Evolutionary conservation across 2,888 invertebrate genomes (phyloP), one percentile per base, ranked within the genome.

Genomic region (Dryadula phaetusa): DNA sequence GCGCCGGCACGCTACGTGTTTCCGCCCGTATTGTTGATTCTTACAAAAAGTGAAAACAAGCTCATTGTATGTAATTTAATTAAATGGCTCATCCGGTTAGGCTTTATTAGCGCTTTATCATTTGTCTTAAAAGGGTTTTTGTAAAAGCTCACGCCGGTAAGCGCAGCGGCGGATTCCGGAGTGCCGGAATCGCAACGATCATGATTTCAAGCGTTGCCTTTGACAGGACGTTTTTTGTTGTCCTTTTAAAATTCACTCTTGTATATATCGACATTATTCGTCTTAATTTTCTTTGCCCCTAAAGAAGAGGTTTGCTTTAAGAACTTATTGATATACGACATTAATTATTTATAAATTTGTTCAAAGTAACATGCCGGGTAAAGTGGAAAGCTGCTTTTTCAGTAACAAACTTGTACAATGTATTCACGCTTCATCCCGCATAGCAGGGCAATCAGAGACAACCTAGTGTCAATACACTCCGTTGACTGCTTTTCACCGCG

Each of bases 1-100:
- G 62, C 65, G 65, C 69, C 72, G 73, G 32, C 66, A 73, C 70
- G 73, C 65, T 47, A 69, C 69, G 67, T 56, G 60, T 66, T 70
- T 73, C 73, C 73, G 73, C 25, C 42, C 49, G 34, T 20, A 46
- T 65, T 53, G 70, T 47, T 28, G 40, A 49, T 65, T 65, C 44
- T 64, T 46, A 60, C 56, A 67, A 67, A 67, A 67, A 63, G 52
- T 34, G 49, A 67, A 67, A 64, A 67, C 49, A 52, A 44, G 52
- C 66, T 62, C 34, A 58, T 58, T 67, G 58, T 60, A 67, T 16
- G 64, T 67, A 69, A 71, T 71, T 71, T 64, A 69, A 71, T 71
- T 66, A 69, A 71, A 62, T 63, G 44, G 42, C 62, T 64, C 58
- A 71, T 71, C 71, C 71, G 69, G 64, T 61, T 12, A 4, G 32